Percentiles rank a stretch among this genome's conserved stretches.
phyloP scores from a whole-genome alignment of 2,113 vertebrate species.

The Corynorhinus townsendii region DNA sequence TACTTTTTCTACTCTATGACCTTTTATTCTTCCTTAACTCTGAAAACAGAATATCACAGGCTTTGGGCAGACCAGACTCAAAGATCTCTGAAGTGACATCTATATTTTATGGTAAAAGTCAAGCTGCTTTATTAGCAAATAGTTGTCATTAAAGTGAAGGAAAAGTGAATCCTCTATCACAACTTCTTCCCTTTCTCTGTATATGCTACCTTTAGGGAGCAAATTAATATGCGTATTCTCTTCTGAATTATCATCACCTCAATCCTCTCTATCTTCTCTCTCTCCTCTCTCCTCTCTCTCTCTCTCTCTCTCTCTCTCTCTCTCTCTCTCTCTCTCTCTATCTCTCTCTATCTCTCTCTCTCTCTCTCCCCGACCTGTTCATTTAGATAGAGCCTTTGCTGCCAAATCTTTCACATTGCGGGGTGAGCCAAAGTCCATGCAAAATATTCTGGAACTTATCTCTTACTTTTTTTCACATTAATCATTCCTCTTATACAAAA shows the following conservation, averaged over 20 bases:
- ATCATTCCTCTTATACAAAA: not conserved
- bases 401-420: not conserved
- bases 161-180: not conserved
- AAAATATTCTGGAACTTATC: not conserved
- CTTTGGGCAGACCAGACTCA: not conserved
- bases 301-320: rapidly evolving
- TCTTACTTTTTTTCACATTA: not conserved
- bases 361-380: not conserved
- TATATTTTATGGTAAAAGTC: not conserved
- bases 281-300: not conserved
- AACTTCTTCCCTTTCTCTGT: not conserved
- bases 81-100: conserved; percentile 4
- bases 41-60: conserved; percentile 26
- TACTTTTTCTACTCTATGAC: not conserved
- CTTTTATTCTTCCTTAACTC: conserved; percentile 13
- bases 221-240: not conserved
- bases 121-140: not conserved
- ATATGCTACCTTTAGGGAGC: not conserved
- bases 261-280: rapidly evolving
- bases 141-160: not conserved
- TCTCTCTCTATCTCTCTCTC: not conserved
- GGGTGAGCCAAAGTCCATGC: not conserved
- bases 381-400: not conserved
- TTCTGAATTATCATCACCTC: not conserved
- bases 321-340: rapidly evolving